Conservation (phyloP, 2,797 vertebrate species). For the Lerista edwardsae region DNA sequence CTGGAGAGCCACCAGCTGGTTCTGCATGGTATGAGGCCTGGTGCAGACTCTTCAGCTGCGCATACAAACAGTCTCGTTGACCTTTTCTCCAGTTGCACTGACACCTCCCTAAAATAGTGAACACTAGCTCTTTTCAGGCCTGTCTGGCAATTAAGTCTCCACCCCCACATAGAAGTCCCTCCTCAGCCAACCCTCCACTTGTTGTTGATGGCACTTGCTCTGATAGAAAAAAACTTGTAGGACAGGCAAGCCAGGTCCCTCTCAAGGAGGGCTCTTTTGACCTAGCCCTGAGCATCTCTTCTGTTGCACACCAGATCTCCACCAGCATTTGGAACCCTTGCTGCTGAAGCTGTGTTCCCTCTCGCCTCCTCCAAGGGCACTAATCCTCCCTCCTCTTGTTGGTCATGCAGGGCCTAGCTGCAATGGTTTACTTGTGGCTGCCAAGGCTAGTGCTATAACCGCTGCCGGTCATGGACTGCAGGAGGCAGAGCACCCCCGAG, state of each 20-base stretch:
- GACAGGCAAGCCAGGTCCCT: background rate
- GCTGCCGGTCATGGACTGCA: rapidly evolving
- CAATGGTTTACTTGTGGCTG: background rate
- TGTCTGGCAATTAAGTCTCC: too few relatives aligned
- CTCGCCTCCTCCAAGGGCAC: too few relatives aligned
- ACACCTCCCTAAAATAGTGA: too few relatives aligned
- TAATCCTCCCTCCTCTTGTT: background rate
- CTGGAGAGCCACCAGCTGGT: background rate
- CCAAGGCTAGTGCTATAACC: background rate
- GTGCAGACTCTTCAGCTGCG: background rate
- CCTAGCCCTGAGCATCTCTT: background rate
- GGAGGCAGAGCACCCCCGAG: background rate
- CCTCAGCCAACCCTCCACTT: too few relatives aligned
- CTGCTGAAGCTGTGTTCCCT: too few relatives aligned
- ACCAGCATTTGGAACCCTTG: too few relatives aligned
- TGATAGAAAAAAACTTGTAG: too few relatives aligned
- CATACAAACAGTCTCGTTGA: background rate
- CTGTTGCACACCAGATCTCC: background rate
- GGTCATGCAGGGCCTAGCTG: constrained; percentile 45
- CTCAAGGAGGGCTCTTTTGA: background rate
- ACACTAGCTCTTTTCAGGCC: background rate
- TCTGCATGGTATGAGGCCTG: too few relatives aligned
- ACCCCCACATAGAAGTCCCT: too few relatives aligned
- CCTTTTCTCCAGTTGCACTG: too few relatives aligned
- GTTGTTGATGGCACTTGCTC: too few relatives aligned